These are phyloP conservation scores for Lepus europaeus DNA, from an alignment of 2,113 vertebrate genomes.

Conservation along the genomic window DNA sequence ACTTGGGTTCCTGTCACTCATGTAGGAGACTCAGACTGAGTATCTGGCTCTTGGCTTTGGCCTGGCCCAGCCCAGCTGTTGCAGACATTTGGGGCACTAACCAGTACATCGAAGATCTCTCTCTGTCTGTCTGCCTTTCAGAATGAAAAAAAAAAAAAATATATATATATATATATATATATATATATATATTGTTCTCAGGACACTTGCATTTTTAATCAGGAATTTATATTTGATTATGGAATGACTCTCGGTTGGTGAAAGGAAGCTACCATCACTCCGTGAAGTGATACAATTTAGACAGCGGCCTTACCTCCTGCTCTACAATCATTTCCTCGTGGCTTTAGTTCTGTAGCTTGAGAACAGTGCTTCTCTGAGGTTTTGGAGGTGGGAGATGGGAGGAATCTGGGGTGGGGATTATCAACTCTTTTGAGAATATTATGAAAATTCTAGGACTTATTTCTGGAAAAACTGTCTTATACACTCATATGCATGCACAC, in stretches of 20 bases:
- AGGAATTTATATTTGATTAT: background rate
- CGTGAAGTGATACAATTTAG: background rate
- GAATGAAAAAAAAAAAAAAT: too few species aligned
- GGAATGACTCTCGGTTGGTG: conserved; percentile 7
- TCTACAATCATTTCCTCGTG: background rate
- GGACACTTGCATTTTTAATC: background rate
- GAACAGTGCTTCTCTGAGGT: background rate
- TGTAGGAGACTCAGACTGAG: too few species aligned
- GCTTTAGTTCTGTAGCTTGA: background rate
- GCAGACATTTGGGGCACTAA: too few species aligned
- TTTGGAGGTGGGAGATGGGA: rapidly evolving
- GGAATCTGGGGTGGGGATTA: background rate
- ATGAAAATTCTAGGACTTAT: background rate
- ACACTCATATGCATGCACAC: too few species aligned
- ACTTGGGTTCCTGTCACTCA: too few species aligned
- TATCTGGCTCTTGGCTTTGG: too few species aligned
- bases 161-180: too few species aligned
- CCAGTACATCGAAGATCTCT: too few species aligned
- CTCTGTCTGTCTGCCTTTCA: background rate
- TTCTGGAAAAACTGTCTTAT: background rate
- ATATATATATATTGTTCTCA: too few species aligned
- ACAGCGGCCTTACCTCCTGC: background rate
- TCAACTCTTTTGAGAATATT: background rate
- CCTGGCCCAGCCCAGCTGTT: too few species aligned
- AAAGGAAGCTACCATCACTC: background rate